Percentiles rank a stretch among this genome's conserved stretches.
These are phyloP conservation scores for Drosophila tristis DNA, from an alignment of 1,140 invertebrate genomes.

Conservation along the genomic window DNA sequence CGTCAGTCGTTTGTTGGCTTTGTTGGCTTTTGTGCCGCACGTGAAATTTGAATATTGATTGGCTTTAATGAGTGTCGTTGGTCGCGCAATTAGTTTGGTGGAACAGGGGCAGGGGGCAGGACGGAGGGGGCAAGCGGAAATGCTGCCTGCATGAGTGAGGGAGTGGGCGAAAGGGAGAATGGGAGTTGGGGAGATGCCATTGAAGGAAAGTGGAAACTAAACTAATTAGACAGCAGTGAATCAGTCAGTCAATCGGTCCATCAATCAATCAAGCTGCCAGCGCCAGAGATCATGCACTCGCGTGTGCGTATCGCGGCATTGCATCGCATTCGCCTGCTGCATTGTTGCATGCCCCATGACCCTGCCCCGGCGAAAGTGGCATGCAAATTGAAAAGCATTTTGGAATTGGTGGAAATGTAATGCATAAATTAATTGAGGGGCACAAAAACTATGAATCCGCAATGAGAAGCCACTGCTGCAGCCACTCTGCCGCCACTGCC, in stretches of 20 bases:
- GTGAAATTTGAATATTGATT: constrained; percentile 80
- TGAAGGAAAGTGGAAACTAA: constrained; percentile 30
- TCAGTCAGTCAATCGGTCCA: constrained; percentile 16
- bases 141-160: background rate
- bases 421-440: constrained; percentile 77
- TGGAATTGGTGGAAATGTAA: constrained; percentile 54
- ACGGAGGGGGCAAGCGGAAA: constrained; percentile 20
- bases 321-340: constrained; percentile 10
- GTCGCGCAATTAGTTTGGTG: constrained; percentile 62
- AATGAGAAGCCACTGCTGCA: constrained; percentile 28
- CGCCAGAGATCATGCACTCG: constrained; percentile 14
- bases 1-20: background rate
- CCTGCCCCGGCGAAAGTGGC: constrained; percentile 50
- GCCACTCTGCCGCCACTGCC: too few species aligned
- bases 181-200: background rate
- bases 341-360: background rate
- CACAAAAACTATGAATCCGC: constrained; percentile 62
- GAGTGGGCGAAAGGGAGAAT: background rate
- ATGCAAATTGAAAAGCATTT: constrained; percentile 64
- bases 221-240: constrained; percentile 41
- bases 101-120: background rate
- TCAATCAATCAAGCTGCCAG: constrained; percentile 43
- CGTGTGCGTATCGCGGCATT: too few species aligned
- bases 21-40: constrained; percentile 5
- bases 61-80: constrained; percentile 74